These are phyloP conservation scores for Capromys pilorides DNA, from an alignment of 2,797 vertebrate species.

Conservation along the genomic window DNA sequence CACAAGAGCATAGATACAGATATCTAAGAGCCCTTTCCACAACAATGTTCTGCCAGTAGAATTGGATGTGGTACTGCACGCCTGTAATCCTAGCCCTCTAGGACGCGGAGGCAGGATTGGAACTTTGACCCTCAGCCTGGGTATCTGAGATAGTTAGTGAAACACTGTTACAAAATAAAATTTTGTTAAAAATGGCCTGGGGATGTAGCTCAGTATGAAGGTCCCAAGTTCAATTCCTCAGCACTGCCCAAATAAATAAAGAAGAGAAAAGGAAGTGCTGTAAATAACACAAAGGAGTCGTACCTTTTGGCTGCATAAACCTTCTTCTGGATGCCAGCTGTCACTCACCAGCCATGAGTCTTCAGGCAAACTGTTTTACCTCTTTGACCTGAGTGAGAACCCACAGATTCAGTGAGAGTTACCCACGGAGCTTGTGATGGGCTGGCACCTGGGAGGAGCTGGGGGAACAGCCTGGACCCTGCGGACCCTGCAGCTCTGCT, in stretches of 20 bases:
- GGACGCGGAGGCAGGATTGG: background rate
- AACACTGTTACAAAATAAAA: background rate
- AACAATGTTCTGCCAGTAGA: background rate
- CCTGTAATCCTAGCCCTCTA: background rate
- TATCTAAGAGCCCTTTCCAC: background rate
- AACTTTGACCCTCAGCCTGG: background rate
- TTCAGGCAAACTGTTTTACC: background rate
- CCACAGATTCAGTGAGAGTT: background rate
- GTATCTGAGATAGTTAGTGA: background rate
- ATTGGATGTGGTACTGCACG: background rate
- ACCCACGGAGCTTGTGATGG: background rate
- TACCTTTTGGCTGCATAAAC: background rate
- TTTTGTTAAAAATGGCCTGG: background rate
- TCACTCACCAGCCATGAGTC: background rate
- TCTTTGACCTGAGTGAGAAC: background rate
- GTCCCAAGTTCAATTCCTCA: background rate
- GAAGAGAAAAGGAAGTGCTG: background rate
- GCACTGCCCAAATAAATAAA: background rate
- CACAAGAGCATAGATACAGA: background rate
- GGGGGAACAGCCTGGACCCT: background rate
- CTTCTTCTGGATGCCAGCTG: background rate
- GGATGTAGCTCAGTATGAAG: background rate
- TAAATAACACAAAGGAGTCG: background rate
- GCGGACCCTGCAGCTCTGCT: background rate
- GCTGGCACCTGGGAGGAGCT: background rate